Base-by-base conservation (phyloP, 2,113 vertebrate species). In the Hemichromis elongatus region DNA sequence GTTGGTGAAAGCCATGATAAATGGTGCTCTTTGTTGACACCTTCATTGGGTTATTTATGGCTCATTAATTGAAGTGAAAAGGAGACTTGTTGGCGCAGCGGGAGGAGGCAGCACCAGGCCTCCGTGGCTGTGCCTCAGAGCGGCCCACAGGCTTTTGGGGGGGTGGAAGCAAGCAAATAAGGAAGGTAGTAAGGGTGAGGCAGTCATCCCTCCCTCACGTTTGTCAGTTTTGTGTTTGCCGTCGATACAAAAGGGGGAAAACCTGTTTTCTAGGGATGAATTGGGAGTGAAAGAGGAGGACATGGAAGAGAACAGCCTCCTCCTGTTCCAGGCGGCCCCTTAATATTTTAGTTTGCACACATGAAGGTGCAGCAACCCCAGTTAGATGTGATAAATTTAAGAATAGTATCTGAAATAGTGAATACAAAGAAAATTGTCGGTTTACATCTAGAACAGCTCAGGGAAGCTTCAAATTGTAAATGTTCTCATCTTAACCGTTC, bases 1-100 rank as follows among this genome's bases (percentile, higher is more conserved):
- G 92, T 85, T 92, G 92, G 95, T 98, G 98, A 97, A 97, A 96
- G 97, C 95, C 94, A 94, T 98, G 98, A 99, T 98, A 97, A 98
- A 99, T 99, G 96, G 96, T 92, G 91, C 95, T 97, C 97, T 96
- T 97, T 97, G 97, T 97, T 98, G 97, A 99, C 97, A 98, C 98
- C 97, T 98, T 99, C 97, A 98, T 98, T 96, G 96, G 97, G 97
- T 98, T 99, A 99, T 99, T 99, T 99, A 98, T 99, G 98, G 98
- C 97, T 99, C 98, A 97, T 98, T 99, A 99, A 98, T 98, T 98
- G 98, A 98, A 98, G 96, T 94, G 79, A 97, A 97, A 97, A 96
- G 96, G 96, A 97, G 96, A 96, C 96, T 98, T 97, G 97, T 97
- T 97, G 96, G 96, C 96, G 24, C 96, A 97, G 97, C 96, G 88